Conservation (phyloP, 1,140 invertebrate genomes). For the Bombus polaris region DNA sequence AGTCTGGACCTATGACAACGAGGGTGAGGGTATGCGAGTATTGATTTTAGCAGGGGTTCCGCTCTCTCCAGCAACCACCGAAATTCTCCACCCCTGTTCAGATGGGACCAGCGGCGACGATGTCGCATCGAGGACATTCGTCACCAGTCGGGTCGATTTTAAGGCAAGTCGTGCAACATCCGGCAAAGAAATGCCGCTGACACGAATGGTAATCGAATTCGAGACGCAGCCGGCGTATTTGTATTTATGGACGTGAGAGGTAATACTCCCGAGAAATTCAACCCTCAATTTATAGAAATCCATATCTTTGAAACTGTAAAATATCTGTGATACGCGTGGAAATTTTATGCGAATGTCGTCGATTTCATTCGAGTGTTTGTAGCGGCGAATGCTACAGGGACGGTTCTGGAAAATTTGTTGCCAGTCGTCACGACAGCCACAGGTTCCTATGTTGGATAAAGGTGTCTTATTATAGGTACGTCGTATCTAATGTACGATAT, state of each 20-base stretch:
- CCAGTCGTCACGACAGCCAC: no score
- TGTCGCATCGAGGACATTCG: conserved; percentile 18
- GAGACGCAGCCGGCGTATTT: no score
- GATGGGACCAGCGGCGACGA: neutral
- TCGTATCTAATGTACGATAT: no score
- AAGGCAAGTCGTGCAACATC: neutral
- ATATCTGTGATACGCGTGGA: neutral
- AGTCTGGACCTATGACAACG: conserved; percentile 60
- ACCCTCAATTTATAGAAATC: neutral
- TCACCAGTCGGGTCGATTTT: conserved; percentile 4
- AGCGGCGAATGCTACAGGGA: neutral
- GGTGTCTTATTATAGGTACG: no score
- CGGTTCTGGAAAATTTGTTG: neutral
- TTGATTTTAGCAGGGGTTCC: conserved; percentile 56
- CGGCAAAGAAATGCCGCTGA: no score
- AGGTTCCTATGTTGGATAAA: no score
- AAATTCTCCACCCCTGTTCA: conserved; percentile 21
- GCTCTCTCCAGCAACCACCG: neutral
- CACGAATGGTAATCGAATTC: no score
- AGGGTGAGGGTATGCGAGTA: conserved; percentile 38
- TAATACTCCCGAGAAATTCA: no score
- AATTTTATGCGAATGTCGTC: neutral
- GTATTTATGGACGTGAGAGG: no score
- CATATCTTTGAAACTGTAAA: neutral
- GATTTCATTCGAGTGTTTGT: neutral